phyloP scores from a whole-genome alignment of 2,888 invertebrate species.

The Dicyrtomina minuta region DNA sequence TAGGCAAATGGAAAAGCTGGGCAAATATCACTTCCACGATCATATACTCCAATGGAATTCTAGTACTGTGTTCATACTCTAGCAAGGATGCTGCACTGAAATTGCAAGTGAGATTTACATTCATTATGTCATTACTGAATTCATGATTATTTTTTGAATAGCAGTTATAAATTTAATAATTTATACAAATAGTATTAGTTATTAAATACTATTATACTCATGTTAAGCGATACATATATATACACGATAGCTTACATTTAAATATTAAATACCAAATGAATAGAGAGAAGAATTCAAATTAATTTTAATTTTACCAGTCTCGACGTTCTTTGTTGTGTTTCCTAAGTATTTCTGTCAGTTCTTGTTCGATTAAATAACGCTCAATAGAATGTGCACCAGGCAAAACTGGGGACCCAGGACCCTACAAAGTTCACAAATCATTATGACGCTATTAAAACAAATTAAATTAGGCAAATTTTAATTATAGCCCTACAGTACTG shows the following conservation, averaged over 20 bases:
- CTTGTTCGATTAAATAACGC: conserved; percentile 95
- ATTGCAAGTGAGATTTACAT: background rate
- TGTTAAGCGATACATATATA: no score
- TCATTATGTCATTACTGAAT: no score
- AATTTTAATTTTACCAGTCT: conserved; percentile 80
- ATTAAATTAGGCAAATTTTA: background rate
- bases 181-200: no score
- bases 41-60: conserved; percentile 95
- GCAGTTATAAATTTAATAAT: no score
- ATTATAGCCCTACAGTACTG: no score
- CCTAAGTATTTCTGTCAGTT: conserved; percentile 88
- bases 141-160: no score
- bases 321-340: conserved; percentile 85
- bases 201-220: no score
- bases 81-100: conserved; percentile 80
- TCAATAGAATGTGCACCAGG: conserved; percentile 98
- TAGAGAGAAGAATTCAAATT: background rate
- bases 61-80: conserved; percentile 87
- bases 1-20: conserved; percentile 89
- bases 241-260: no score
- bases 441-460: conserved; percentile 5
- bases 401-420: conserved; percentile 67
- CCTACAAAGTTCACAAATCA: conserved; percentile 52
- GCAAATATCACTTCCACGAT: conserved; percentile 96
- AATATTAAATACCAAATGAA: background rate